Conservation (phyloP, 2,888 invertebrate species). For the Drosophila paranaensis region DNA sequence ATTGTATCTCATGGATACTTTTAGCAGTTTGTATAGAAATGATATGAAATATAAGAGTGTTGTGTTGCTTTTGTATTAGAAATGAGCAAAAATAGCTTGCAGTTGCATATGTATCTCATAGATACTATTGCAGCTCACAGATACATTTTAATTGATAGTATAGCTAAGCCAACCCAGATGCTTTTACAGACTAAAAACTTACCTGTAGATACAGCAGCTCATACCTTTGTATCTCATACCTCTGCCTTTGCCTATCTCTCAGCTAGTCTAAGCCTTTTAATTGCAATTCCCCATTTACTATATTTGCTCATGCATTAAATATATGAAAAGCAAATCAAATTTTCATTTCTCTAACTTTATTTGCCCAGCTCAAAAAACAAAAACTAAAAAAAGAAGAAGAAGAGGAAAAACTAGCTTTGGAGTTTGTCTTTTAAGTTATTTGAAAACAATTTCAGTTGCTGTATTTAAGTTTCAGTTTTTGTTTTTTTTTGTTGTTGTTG, state of each 20-base stretch:
- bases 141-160: not conserved
- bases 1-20: not conserved
- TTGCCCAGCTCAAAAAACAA: conserved; percentile 15
- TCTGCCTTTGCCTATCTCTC: conserved; percentile 14
- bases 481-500: too few species aligned
- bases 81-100: not conserved
- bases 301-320: conserved; percentile 56
- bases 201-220: not conserved
- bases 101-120: not conserved
- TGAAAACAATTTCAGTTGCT: conserved; percentile 69
- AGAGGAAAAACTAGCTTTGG: conserved; percentile 12
- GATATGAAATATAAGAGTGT: not conserved
- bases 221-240: not conserved
- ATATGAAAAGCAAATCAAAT: conserved; percentile 60
- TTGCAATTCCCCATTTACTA: conserved; percentile 62
- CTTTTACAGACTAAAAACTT: not conserved
- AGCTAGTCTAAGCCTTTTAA: conserved; percentile 37
- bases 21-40: not conserved
- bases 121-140: not conserved
- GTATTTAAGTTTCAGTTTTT: conserved; percentile 37
- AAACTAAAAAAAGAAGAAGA: not conserved
- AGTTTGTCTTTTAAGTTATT: conserved; percentile 35
- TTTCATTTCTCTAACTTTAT: conserved; percentile 61
- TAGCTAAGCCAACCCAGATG: not conserved
- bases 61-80: not conserved